A percentile compares a stretch with the other conserved stretches of the same genome.
These are phyloP conservation scores for Macrophya alboannulata DNA, from an alignment of 2,888 invertebrate species.

Conservation along the genomic window DNA sequence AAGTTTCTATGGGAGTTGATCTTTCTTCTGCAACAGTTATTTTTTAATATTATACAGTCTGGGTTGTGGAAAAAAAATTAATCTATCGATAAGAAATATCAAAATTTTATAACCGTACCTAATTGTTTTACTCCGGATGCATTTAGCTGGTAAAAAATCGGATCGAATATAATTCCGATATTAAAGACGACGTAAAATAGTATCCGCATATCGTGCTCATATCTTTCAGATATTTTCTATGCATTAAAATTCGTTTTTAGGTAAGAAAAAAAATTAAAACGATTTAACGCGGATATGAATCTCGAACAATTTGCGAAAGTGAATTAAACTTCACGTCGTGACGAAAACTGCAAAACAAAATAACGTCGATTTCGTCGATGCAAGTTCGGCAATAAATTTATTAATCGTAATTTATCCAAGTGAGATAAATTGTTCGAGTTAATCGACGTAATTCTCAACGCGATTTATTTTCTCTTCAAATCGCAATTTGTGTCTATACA, in stretches of 20 bases:
- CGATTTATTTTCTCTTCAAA: background rate
- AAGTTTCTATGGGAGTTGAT: background rate
- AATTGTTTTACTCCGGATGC: background rate
- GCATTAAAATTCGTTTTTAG: background rate
- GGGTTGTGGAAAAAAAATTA: too few species aligned
- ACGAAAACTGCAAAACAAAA: background rate
- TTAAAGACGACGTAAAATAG: slow-evolving; percentile 1
- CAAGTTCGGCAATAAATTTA: background rate
- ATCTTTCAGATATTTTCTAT: background rate
- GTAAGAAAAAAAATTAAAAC: background rate
- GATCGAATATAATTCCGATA: background rate
- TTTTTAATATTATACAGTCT: too few species aligned
- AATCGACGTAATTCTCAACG: background rate
- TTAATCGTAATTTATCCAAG: too few species aligned
- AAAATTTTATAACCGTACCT: background rate
- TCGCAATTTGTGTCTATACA: background rate
- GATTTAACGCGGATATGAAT: background rate
- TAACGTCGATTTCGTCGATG: background rate
- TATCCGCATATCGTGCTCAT: background rate
- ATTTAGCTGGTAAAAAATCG: background rate
- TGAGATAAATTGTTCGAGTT: too few species aligned
- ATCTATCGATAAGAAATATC: background rate
- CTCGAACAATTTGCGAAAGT: background rate
- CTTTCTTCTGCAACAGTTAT: background rate
- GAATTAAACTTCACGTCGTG: background rate